phyloP scores from a whole-genome alignment of 2,888 invertebrate genomes.

The Polyommatus iphigenia region DNA sequence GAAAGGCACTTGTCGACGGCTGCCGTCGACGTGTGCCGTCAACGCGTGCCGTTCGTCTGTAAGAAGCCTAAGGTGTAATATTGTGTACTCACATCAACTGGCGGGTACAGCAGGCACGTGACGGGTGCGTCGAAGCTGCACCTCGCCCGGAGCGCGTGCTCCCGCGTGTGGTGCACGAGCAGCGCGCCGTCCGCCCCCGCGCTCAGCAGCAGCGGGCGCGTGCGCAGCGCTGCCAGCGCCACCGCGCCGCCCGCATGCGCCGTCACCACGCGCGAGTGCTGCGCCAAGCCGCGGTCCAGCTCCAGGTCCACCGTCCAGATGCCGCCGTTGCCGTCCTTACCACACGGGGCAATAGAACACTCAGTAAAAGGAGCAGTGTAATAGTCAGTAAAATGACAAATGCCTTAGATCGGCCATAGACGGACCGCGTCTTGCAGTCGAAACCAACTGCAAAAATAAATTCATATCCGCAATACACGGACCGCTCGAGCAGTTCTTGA shows the following conservation, averaged over 20 bases:
- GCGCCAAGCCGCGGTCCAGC: constrained; percentile 66
- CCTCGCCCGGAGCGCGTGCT: constrained; percentile 80
- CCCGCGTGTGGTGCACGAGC: constrained; percentile 85
- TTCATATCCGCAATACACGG: no score
- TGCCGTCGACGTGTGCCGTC: no score
- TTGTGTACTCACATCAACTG: constrained; percentile 76
- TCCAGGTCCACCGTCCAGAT: constrained; percentile 78
- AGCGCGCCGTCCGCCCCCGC: constrained; percentile 87
- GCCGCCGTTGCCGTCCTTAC: constrained; percentile 91
- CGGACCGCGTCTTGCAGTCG: no score
- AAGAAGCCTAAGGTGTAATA: no score
- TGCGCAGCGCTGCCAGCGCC: constrained; percentile 85
- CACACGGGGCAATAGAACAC: constrained; percentile 25
- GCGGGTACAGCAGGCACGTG: constrained; percentile 85
- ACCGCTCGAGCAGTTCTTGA: no score
- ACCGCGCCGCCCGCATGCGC: constrained; percentile 89
- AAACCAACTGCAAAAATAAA: no score
- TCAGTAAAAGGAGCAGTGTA: no score
- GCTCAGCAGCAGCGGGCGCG: constrained; percentile 85
- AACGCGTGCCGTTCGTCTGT: no score
- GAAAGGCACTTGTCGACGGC: no score
- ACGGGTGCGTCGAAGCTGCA: constrained; percentile 78
- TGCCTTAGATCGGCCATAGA: no score
- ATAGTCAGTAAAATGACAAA: no score
- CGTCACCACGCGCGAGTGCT: constrained; percentile 76